Percentiles rank a stretch among this genome's conserved stretches.
phyloP scores from a whole-genome alignment of 2,888 invertebrate genomes.

The Lapara coniferarum region DNA sequence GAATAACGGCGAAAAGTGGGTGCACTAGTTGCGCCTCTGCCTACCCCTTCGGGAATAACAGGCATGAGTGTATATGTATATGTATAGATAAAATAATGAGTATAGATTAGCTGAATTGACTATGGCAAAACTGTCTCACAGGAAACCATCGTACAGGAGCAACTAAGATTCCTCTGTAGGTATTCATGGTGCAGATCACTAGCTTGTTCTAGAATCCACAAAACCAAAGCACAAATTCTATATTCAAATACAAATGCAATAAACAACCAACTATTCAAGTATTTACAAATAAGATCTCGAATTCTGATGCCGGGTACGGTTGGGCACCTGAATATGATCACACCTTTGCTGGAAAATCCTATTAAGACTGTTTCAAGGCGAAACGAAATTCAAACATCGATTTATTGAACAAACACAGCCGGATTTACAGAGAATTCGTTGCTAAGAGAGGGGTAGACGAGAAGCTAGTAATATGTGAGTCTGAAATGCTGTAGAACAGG shows the following conservation, averaged over 20 bases:
- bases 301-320: neutral
- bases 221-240: too few species aligned
- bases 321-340: slow-evolving; percentile 9
- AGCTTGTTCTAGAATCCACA: too few species aligned
- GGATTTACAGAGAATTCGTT: slow-evolving; percentile 33
- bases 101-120: too few species aligned
- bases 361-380: slow-evolving; percentile 30
- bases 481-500: neutral
- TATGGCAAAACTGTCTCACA: too few species aligned
- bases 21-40: too few species aligned
- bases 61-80: too few species aligned
- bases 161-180: too few species aligned
- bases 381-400: slow-evolving; percentile 40
- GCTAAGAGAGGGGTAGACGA: slow-evolving; percentile 27
- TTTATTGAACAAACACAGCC: slow-evolving; percentile 40
- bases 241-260: neutral
- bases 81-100: too few species aligned
- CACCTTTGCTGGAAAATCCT: slow-evolving; percentile 28
- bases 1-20: too few species aligned
- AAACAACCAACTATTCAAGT: neutral
- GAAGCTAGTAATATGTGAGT: slow-evolving; percentile 9
- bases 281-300: slow-evolving; percentile 1
- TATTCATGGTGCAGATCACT: too few species aligned
- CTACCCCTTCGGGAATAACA: too few species aligned
- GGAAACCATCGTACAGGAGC: too few species aligned